phyloP scores from a whole-genome alignment of 2,888 invertebrate species.

The Andrena minutula region DNA sequence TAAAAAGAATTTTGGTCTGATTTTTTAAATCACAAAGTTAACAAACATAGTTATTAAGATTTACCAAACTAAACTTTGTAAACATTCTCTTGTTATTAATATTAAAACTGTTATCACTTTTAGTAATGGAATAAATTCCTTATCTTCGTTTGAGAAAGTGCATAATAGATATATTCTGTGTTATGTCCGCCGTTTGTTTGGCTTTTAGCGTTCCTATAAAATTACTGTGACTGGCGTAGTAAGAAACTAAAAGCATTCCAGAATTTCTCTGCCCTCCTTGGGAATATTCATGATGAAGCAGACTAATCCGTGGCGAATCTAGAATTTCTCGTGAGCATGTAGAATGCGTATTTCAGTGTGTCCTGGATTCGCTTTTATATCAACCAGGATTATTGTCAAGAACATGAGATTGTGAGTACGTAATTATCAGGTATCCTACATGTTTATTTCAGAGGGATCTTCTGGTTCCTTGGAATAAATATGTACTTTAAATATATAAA shows the following conservation, averaged over 20 bases:
- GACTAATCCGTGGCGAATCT: conserved; percentile 45
- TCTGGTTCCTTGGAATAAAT: not conserved
- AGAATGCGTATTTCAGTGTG: conserved; percentile 42
- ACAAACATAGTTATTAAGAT: too few species aligned
- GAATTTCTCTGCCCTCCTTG: conserved; percentile 6
- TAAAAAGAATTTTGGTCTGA: too few species aligned
- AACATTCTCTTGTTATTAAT: not conserved
- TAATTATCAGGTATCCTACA: conserved; percentile 51
- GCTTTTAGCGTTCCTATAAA: not conserved
- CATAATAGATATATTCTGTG: not conserved
- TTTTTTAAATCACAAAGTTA: too few species aligned
- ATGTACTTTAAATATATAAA: too few species aligned
- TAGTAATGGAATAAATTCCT: not conserved
- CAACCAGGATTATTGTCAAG: conserved; percentile 49
- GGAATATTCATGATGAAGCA: conserved; percentile 55
- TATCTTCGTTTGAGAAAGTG: not conserved
- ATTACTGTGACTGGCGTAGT: conserved; percentile 9
- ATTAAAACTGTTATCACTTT: not conserved
- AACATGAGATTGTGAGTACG: conserved; percentile 36
- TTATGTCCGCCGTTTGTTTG: not conserved
- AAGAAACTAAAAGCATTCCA: conserved; percentile 19
- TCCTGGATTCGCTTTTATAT: conserved; percentile 40
- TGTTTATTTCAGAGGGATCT: conserved; percentile 27
- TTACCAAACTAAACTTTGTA: not conserved
- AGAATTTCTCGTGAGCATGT: conserved; percentile 33